phyloP scores from a whole-genome alignment of 2,113 vertebrate species.

The Crocuta crocuta region DNA sequence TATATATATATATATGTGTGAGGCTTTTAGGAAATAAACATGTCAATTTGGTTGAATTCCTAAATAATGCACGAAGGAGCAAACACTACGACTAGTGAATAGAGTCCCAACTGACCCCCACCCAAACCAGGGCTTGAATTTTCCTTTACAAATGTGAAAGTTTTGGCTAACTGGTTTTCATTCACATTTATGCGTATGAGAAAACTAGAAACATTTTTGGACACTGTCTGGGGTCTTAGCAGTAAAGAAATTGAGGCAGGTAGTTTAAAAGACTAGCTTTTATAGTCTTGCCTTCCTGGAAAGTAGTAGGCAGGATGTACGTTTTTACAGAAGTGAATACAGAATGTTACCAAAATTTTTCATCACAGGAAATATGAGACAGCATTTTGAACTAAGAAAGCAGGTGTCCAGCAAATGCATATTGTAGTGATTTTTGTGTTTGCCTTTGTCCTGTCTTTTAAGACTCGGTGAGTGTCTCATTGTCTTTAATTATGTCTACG shows the following conservation, averaged over 20 bases:
- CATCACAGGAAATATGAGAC: slow-evolving; percentile 57
- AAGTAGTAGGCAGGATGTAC: slow-evolving; percentile 25
- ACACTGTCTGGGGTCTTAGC: background rate
- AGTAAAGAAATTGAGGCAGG: background rate
- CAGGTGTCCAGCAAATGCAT: slow-evolving; percentile 86
- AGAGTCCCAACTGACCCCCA: background rate
- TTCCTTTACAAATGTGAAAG: background rate
- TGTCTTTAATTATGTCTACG: slow-evolving; percentile 90
- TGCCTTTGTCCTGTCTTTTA: slow-evolving; percentile 85
- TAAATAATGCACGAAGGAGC: background rate
- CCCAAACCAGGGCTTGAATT: background rate
- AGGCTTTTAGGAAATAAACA: background rate
- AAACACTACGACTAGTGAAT: background rate
- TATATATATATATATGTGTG: background rate
- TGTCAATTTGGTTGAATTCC: background rate
- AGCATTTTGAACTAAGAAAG: slow-evolving; percentile 65
- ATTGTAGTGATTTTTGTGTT: slow-evolving; percentile 75
- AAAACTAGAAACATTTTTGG: background rate
- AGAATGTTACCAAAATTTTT: background rate
- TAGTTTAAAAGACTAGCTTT: background rate
- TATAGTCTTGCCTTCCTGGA: background rate
- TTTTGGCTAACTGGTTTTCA: slow-evolving; percentile 8
- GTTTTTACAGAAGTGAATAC: slow-evolving; percentile 63
- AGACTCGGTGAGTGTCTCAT: slow-evolving; percentile 85
- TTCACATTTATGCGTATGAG: background rate